A percentile compares a stretch with the other conserved stretches of the same genome.
Conservation (phyloP, 2,797 vertebrate genomes). For the Tarsius wallacei region DNA sequence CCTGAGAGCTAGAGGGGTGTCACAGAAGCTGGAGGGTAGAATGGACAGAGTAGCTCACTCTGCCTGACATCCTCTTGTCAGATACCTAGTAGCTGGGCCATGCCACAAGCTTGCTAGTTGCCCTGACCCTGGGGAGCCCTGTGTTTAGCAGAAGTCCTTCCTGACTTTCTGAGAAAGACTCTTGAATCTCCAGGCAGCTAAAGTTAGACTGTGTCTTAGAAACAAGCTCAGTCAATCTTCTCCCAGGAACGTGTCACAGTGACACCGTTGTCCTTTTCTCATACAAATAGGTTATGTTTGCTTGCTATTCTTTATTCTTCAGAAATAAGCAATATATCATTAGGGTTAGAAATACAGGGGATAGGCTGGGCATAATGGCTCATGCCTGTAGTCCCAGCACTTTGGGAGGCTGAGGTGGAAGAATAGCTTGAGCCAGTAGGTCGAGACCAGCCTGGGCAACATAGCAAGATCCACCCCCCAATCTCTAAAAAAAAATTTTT, state of each 20-base stretch:
- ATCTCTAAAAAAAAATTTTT: too few species aligned
- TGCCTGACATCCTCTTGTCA: neutral
- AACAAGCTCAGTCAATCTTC: neutral
- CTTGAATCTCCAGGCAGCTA: neutral
- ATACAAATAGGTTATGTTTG: neutral
- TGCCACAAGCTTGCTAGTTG: too few species aligned
- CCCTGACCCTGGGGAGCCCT: neutral
- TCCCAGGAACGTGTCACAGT: neutral
- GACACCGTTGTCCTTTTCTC: neutral
- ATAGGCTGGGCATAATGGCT: neutral
- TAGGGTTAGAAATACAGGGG: neutral
- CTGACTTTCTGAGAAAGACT: neutral
- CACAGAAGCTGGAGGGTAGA: too few species aligned
- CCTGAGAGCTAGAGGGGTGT: neutral
- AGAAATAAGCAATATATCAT: neutral
- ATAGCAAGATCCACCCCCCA: too few species aligned
- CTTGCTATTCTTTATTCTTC: neutral
- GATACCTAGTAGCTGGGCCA: neutral
- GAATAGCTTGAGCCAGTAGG: too few species aligned
- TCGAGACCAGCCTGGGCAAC: too few species aligned
- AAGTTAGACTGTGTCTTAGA: neutral
- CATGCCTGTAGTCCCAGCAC: too few species aligned
- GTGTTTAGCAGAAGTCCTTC: neutral
- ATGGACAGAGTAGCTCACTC: neutral
- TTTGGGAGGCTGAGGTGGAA: too few species aligned